Conservation (phyloP, 2,797 vertebrate genomes). For the Acrossocheilus fasciatus region DNA sequence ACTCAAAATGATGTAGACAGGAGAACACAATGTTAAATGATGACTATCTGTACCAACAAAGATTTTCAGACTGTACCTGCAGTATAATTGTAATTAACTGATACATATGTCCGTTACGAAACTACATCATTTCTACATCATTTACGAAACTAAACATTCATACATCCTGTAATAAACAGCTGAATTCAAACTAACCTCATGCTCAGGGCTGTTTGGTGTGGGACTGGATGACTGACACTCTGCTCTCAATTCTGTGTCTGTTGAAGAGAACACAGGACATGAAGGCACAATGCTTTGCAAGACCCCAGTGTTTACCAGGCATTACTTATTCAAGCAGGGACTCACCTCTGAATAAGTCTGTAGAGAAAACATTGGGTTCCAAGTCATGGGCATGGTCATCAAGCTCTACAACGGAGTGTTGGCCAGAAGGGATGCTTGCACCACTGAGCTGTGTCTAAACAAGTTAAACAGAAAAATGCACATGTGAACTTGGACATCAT, state of each 20-base stretch:
- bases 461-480: slow-evolving; percentile 21
- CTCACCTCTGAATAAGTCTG: slow-evolving; percentile 18
- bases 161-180: not conserved
- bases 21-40: too few species aligned
- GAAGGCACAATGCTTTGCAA: slow-evolving; percentile 20
- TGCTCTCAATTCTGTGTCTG: slow-evolving; percentile 2
- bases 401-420: too few species aligned
- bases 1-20: too few species aligned
- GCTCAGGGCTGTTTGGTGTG: not conserved
- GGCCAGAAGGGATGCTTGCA: too few species aligned
- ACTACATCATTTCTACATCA: not conserved
- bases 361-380: not conserved
- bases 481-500: slow-evolving; percentile 10
- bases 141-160: slow-evolving; percentile 9
- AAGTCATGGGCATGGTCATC: not conserved
- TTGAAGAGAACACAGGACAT: slow-evolving; percentile 16
- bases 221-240: not conserved
- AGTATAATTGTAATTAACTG: not conserved
- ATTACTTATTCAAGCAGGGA: slow-evolving; percentile 2
- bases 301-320: not conserved
- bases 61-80: slow-evolving; percentile 12
- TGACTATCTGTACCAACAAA: not conserved
- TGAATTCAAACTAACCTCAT: slow-evolving; percentile 9
- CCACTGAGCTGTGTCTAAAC: slow-evolving; percentile 30
- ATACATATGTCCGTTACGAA: not conserved